Base-by-base conservation (phyloP, 1,140 invertebrate species). In the Geopemphigus sp. region DNA sequence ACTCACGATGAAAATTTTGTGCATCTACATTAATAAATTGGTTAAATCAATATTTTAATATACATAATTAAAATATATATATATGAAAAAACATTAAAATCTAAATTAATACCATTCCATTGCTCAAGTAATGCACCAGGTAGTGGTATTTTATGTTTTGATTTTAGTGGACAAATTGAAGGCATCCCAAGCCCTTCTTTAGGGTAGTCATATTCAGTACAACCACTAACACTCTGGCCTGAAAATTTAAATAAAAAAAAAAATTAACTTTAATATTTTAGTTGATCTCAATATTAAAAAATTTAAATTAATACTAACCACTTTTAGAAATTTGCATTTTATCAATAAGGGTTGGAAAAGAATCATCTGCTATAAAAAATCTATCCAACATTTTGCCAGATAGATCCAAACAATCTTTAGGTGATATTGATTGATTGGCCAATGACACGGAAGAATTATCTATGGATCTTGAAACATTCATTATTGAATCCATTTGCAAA, bases 41-140 rank as follows among this genome's bases (percentile, higher is more conserved):
- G 80, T 81, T 53, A 66, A 19, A n/a, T 73, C 11, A 45, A 45
- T 45, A 45, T n/a, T n/a, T n/a, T n/a, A n/a, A n/a, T n/a, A n/a
- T n/a, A 45, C 11, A 45, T 11, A 45, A 45, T 11, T 45, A 45
- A 45, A 45, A 45, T 45, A 5, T 45, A 45, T 45, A 45, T 11
- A n/a, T n/a, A n/a, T n/a, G n/a, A n/a, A n/a, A n/a, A n/a, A n/a
- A n/a, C n/a, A n/a, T n/a, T n/a, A n/a, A n/a, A n/a, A n/a, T n/a
- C n/a, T 81, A 82, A 89, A 91, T 93, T 90, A 91, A 92, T 94
- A 95, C 94, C 93, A 83, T 91, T 90, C 89, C 97, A 96, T 85
- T 97, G 94, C 86, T 98, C 95, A 85, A 96, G 90, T 81, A 98
- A 91, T 88, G 97, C 95, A 19, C 92, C 90, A 22, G 96, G 96